Evolutionary conservation across 2,888 invertebrate genomes (phyloP).

Genomic region (Pomacea canaliculata): DNA sequence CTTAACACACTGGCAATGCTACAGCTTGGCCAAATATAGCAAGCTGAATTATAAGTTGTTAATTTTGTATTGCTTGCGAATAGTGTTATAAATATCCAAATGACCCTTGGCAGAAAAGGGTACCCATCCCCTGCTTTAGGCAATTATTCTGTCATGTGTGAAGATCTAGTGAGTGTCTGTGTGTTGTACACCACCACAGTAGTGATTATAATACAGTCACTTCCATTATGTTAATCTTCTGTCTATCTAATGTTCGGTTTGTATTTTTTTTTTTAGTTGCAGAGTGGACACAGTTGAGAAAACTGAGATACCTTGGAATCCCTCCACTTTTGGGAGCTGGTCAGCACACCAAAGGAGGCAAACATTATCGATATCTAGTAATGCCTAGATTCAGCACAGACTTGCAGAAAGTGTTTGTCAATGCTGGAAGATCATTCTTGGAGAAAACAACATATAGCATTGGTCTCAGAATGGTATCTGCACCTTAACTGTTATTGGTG

Average conservation of each 20-base stretch:
- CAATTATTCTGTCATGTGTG: too few species aligned
- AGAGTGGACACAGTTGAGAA: constrained; percentile 77
- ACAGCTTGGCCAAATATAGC: too few species aligned
- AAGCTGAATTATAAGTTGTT: too few species aligned
- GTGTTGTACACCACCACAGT: too few species aligned
- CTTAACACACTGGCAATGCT: too few species aligned
- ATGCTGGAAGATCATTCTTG: constrained; percentile 75
- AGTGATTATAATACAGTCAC: neutral
- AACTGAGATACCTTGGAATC: constrained; percentile 83
- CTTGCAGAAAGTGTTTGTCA: constrained; percentile 83
- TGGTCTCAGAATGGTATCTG: constrained; percentile 84
- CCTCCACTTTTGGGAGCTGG: constrained; percentile 92
- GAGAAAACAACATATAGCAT: constrained; percentile 84
- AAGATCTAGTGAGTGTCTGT: too few species aligned
- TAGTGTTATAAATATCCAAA: too few species aligned
- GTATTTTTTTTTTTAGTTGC: constrained; percentile 75
- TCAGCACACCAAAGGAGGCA: constrained; percentile 80
- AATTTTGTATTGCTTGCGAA: too few species aligned
- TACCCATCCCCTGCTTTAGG: too few species aligned
- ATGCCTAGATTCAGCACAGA: constrained; percentile 91
- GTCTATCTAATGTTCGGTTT: neutral
- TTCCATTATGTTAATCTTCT: neutral
- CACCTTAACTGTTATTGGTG: neutral
- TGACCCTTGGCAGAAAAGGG: too few species aligned
- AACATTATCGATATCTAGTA: constrained; percentile 92